phyloP scores from a whole-genome alignment of 2,797 vertebrate genomes.

The Crossoptilon crossoptilon region DNA sequence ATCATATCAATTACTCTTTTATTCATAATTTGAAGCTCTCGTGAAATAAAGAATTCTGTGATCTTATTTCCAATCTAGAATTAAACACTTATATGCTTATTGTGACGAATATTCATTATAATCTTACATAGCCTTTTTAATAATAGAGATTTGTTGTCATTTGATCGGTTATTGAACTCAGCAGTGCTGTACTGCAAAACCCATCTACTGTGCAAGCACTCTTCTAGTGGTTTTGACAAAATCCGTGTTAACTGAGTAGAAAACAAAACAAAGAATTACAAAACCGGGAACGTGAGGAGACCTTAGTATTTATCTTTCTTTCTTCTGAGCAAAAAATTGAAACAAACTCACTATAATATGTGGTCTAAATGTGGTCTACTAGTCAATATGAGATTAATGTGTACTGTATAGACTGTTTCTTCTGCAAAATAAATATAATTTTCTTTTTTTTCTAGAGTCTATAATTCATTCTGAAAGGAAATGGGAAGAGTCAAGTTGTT shows the following conservation, averaged over 20 bases:
- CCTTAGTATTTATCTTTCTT: neutral
- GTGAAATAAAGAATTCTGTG: neutral
- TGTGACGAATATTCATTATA: neutral
- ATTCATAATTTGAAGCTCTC: neutral
- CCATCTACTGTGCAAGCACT: neutral
- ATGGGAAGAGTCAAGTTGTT: neutral
- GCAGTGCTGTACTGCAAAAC: neutral
- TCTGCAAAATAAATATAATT: neutral
- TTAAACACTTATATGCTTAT: neutral
- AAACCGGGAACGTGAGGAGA: neutral
- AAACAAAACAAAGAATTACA: neutral
- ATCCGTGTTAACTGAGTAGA: neutral
- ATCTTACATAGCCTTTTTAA: neutral
- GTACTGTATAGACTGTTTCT: neutral
- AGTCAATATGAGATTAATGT: neutral
- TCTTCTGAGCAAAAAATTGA: neutral
- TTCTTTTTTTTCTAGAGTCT: neutral
- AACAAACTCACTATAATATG: neutral
- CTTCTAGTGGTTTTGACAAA: neutral
- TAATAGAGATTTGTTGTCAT: neutral
- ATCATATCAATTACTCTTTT: conserved; percentile 26
- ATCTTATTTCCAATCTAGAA: neutral
- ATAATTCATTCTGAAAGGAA: neutral
- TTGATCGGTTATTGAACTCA: neutral
- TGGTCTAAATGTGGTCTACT: neutral